Base-by-base conservation (phyloP, 2,888 invertebrate genomes). In the Latheticus oryzae region DNA sequence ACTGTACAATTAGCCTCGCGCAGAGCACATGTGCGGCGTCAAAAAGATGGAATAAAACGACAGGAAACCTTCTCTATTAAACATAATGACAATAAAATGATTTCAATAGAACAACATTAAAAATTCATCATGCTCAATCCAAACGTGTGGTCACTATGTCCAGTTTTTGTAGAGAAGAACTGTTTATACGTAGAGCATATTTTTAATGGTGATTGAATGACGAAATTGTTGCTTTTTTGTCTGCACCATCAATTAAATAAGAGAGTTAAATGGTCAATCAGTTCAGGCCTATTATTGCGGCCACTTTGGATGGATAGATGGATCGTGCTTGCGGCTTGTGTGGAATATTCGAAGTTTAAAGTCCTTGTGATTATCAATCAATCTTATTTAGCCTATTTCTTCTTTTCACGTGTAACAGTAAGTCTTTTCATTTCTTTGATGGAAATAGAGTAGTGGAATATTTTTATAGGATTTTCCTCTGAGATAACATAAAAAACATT, bases 31-130 rank as follows among this genome's bases (percentile, higher is more conserved):
- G 28, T 42, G 42, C 28, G 13, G 17, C 26, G 13, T 26, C 13
- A 42, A 42, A 42, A 42, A 42, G 16, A 26, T 8, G 16, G 7
- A 40, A 15, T 35, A 35, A 35, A 16, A 35, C 35, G 35, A 38
- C 61, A 58, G 58, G 60, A 60, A 62, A 60, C 51, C 54, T 43
- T 11, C 16, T 55, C 58, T 60, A 60, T 59, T 58, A 62, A 53
- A 28, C 26, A 28, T 62, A 62, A 62, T 60, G 62, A 58, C 62
- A 58, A 58, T 60, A 62, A 60, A 58, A 62, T 62, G 58, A 58
- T 62, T 58, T 54, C 45, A 47, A 53, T 51, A 33, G 35, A 16
- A 9, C 19, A 7, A 28, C 58, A 60, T 62, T 60, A 62, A 62
- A 60, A 54, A 58, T 60, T 60, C 60, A 62, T 62, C 60, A 60